phyloP scores from a whole-genome alignment of 30 jellyfish, hydroid and myxozoan genomes.

The Turritopsis rubra region DNA sequence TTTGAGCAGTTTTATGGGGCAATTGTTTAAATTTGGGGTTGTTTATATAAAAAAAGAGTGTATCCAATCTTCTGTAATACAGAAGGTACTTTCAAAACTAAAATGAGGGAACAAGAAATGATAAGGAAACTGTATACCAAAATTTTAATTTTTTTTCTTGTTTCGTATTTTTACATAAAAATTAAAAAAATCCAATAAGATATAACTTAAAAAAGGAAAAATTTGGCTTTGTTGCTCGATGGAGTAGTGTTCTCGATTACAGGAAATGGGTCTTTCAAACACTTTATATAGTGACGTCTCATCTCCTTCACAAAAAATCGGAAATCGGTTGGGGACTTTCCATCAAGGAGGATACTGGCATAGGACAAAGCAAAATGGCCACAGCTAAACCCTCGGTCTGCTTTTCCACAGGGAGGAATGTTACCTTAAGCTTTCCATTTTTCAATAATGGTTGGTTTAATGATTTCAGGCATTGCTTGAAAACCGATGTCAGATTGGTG shows the following conservation, averaged over 20 bases:
- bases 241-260: background rate
- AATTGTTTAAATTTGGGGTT: no score
- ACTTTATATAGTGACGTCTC: background rate
- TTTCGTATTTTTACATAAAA: no score
- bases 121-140: no score
- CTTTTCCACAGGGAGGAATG: background rate
- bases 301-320: background rate
- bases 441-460: background rate
- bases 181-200: no score
- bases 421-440: background rate
- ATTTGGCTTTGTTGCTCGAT: no score
- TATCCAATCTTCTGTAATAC: no score
- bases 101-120: no score
- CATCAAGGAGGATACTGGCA: slow-evolving; percentile 1
- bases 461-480: background rate
- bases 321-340: background rate
- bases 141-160: no score
- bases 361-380: background rate
- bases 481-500: background rate
- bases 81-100: no score
- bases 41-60: no score
- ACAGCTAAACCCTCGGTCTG: background rate
- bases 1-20: no score
- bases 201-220: no score
- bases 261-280: background rate